Conservation (phyloP, 2,888 invertebrate species). For the Drosophila diplacantha region DNA sequence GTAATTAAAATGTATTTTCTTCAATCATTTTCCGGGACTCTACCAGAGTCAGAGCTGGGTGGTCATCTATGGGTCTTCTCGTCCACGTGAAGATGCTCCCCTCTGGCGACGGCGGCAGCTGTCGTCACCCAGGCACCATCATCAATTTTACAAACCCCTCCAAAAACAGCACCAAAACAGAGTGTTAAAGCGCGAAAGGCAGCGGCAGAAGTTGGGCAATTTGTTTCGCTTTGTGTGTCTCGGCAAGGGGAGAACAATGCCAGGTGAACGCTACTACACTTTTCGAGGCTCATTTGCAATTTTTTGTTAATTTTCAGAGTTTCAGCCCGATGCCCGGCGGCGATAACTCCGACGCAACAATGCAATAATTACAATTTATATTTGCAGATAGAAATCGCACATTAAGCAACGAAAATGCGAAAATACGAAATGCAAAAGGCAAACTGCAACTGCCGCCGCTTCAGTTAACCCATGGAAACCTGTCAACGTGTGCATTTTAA, state of each 20-base stretch:
- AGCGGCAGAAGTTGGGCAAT: slow-evolving; percentile 61
- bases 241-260: slow-evolving; percentile 57
- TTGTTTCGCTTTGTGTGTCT: slow-evolving; percentile 69
- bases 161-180: not conserved
- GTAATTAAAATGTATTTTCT: slow-evolving; percentile 71
- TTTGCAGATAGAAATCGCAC: slow-evolving; percentile 69
- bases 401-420: slow-evolving; percentile 59
- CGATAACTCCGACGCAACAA: slow-evolving; percentile 60
- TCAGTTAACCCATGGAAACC: slow-evolving; percentile 45
- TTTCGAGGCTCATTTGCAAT: slow-evolving; percentile 71
- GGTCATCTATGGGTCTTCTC: slow-evolving; percentile 33
- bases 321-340: slow-evolving; percentile 50
- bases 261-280: slow-evolving; percentile 41
- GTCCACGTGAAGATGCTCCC: not conserved
- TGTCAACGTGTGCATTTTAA: slow-evolving; percentile 73
- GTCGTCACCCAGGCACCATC: slow-evolving; percentile 57
- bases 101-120: slow-evolving; percentile 44
- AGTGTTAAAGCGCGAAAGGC: slow-evolving; percentile 72
- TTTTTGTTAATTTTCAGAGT: slow-evolving; percentile 61
- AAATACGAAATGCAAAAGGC: slow-evolving; percentile 27
- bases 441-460: slow-evolving; percentile 35
- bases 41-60: slow-evolving; percentile 41
- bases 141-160: slow-evolving; percentile 59
- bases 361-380: slow-evolving; percentile 74
- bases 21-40: slow-evolving; percentile 36